A percentile compares a stretch with the other conserved stretches of the same genome.
phyloP scores from a whole-genome alignment of 64 coral and sea anemone genomes.

The Montipora foliosa region DNA sequence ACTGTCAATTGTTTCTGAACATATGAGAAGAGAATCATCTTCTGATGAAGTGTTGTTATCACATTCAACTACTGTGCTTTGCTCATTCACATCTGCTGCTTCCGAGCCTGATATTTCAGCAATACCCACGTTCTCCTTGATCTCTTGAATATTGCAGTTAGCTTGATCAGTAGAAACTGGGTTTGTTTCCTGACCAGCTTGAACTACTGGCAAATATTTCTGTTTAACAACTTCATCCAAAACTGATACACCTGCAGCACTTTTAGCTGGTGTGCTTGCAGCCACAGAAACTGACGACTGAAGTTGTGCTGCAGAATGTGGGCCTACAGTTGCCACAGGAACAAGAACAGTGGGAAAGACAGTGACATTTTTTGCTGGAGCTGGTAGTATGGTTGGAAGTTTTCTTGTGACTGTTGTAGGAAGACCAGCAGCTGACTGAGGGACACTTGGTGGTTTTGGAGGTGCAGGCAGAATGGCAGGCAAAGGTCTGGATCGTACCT shows the following conservation, averaged over 20 bases:
- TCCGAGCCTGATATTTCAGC: neutral
- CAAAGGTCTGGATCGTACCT: constrained; percentile 82
- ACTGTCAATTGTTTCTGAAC: constrained; percentile 87
- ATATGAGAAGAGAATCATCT: constrained; percentile 86
- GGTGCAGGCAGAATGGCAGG: constrained; percentile 87
- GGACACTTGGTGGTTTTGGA: constrained; percentile 67
- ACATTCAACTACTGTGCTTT: neutral
- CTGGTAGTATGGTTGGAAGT: constrained; percentile 81
- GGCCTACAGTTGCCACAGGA: constrained; percentile 52
- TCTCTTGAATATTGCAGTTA: neutral
- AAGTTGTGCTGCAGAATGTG: constrained; percentile 13
- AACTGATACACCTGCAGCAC: neutral
- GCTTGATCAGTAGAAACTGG: neutral
- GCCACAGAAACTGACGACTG: constrained; percentile 21
- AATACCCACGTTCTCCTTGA: neutral
- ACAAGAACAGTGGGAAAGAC: constrained; percentile 82
- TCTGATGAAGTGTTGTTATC: constrained; percentile 79
- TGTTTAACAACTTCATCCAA: neutral
- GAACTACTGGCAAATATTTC: neutral
- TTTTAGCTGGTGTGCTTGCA: constrained; percentile 13
- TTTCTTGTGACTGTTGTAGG: constrained; percentile 51
- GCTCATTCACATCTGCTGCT: neutral
- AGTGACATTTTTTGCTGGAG: constrained; percentile 83
- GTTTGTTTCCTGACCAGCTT: neutral
- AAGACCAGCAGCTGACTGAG: constrained; percentile 34